Percentiles rank a stretch among this genome's conserved stretches.
Evolutionary conservation across 2,797 vertebrate genomes (phyloP).

Genomic region (Mus minutoides): DNA sequence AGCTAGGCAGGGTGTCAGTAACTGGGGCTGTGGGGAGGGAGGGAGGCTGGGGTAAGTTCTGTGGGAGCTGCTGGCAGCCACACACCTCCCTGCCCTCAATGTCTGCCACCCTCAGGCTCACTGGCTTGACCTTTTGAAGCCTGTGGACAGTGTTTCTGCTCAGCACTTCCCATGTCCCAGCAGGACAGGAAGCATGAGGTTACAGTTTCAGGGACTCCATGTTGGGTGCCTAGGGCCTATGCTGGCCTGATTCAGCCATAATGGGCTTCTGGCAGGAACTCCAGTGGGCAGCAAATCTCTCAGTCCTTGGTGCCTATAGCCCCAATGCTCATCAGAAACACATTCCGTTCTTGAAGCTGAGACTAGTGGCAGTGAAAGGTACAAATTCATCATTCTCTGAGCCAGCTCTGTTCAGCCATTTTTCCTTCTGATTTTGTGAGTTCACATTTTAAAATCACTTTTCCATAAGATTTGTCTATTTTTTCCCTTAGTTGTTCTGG

Average conservation of each 20-base stretch:
- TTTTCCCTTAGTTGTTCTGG: neutral
- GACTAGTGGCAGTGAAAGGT: neutral
- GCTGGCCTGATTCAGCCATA: neutral
- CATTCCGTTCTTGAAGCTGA: neutral
- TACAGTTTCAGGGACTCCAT: neutral
- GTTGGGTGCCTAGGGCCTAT: neutral
- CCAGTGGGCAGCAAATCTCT: neutral
- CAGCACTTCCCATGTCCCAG: neutral
- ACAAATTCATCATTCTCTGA: neutral
- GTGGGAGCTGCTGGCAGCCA: neutral
- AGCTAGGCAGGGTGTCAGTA: neutral
- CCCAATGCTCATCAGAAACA: neutral
- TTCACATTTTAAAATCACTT: neutral
- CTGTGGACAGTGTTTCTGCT: neutral
- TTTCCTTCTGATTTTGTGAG: neutral
- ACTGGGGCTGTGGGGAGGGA: neutral
- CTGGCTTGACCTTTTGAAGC: neutral
- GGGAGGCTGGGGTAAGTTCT: neutral
- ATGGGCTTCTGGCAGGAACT: neutral
- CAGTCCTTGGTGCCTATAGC: neutral
- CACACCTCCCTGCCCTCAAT: neutral
- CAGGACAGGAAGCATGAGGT: neutral
- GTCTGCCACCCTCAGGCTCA: neutral
- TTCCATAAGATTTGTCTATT: neutral
- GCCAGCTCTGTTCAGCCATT: neutral